Conservation (phyloP, 2,113 vertebrate genomes). For the Acanthisitta chloris region DNA sequence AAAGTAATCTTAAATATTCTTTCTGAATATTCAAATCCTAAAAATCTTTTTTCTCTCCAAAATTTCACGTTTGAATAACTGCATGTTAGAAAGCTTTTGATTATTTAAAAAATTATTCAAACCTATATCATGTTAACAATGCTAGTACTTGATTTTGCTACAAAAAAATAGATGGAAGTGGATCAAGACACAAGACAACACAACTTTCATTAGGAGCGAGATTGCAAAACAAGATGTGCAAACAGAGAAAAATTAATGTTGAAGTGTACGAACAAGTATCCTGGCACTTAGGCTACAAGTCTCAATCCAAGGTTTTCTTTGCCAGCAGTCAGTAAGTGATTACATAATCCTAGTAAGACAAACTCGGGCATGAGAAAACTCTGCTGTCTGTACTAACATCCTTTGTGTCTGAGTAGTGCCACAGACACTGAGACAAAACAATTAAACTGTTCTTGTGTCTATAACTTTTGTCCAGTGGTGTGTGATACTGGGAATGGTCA, state of each 20-base stretch:
- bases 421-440: background rate
- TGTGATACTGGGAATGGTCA: background rate
- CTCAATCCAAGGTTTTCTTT: background rate
- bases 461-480: background rate
- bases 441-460: background rate
- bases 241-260: background rate
- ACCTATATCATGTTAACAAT: background rate
- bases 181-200: background rate
- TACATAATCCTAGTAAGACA: background rate
- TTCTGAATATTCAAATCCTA: background rate
- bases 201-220: background rate
- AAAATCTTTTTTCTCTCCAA: background rate
- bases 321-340: background rate
- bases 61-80: background rate
- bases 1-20: background rate
- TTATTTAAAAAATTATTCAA: background rate
- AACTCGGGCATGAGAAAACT: background rate
- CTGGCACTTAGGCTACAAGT: background rate
- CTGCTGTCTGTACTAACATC: background rate
- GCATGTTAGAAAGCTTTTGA: background rate
- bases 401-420: background rate
- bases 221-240: background rate
- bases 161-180: background rate
- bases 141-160: background rate
- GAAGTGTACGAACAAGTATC: background rate